Base-by-base conservation (phyloP, 2,797 vertebrate genomes). In the Lemur catta region DNA sequence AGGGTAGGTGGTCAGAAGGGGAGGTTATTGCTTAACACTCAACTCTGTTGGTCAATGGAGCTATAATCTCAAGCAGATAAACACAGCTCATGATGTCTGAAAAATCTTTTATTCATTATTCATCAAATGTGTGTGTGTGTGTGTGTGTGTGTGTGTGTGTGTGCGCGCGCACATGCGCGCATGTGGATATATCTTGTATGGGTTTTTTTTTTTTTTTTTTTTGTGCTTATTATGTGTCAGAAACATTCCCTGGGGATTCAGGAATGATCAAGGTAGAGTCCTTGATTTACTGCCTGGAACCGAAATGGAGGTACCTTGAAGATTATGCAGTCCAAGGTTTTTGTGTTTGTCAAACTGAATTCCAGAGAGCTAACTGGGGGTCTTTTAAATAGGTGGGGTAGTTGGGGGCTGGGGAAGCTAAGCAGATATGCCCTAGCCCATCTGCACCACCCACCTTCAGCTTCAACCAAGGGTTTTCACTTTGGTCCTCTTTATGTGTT, bases 311-410 rank as follows among this genome's bases (percentile, higher is more conserved):
- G 5, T 55, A 7, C 10, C 5, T 71, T 13, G 74, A 55, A 35
- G 20, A 63, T 38, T 20, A 69, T 65, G 7, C 63, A 88, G 43
- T 33, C 22, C 18, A 52, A 4, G 33, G 12, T 52, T 76, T 86
- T 61, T 55, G 28, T 10, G 48, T 81, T 94, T 91, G 59, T 76
- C 89, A 67, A 67, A 50, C 18, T 67, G 55, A 72, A 86, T 55
- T 85, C 59, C 52, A 67, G 35, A 41, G 20, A 48, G 7, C 50
- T 87, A 48, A 38, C 3, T 35, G 35, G 10, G 71, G 69, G 26
- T 65, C 35, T 93, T 93, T 89, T 59, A 67, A 41, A 46, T 50
- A 41, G 41, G 11, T 71, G 18, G 17, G 35, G 69, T 41, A 48
- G 90, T 26, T 7, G 24, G 43, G 43, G 38, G 87, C 17, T 7